These are phyloP conservation scores for Anarhynchus alexandrinus DNA, from an alignment of 2,113 vertebrate genomes.

Conservation along the genomic window DNA sequence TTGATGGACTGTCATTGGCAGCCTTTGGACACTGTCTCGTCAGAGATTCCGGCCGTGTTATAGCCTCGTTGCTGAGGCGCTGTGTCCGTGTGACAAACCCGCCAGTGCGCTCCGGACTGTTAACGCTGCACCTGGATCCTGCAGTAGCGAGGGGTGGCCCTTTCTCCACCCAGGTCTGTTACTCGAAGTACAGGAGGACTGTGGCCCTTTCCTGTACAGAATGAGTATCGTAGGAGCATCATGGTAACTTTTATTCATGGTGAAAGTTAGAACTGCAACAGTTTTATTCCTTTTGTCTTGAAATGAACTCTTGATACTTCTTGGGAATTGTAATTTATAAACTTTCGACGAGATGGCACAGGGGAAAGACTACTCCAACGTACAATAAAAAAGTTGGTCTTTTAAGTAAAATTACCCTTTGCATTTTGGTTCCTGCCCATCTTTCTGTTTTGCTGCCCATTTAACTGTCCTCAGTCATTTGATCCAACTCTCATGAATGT, in stretches of 20 bases:
- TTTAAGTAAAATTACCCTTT: constrained; percentile 51
- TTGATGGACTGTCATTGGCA: constrained; percentile 90
- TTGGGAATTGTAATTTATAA: constrained; percentile 67
- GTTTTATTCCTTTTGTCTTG: constrained; percentile 49
- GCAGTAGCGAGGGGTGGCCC: neutral
- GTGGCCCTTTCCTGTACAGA: neutral
- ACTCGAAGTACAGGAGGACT: neutral
- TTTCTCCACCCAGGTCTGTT: neutral
- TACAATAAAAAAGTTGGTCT: constrained; percentile 63
- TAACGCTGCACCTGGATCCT: neutral
- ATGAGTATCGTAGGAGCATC: constrained; percentile 2
- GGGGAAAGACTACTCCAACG: constrained; percentile 28
- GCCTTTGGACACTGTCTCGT: constrained; percentile 78
- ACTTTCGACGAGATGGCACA: constrained; percentile 26
- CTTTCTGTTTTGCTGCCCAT: constrained; percentile 1
- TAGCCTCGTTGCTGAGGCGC: constrained; percentile 10
- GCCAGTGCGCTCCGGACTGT: neutral
- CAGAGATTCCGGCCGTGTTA: constrained; percentile 73
- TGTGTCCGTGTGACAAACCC: neutral
- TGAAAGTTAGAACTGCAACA: constrained; percentile 6
- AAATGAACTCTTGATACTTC: constrained; percentile 31
- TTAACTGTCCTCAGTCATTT: neutral
- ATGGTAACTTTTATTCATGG: constrained; percentile 1
- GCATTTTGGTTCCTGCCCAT: constrained; percentile 56
- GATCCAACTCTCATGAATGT: neutral